Evolutionary conservation across 2,888 invertebrate species (phyloP).

Genomic region (Spilosoma lubricipeda): DNA sequence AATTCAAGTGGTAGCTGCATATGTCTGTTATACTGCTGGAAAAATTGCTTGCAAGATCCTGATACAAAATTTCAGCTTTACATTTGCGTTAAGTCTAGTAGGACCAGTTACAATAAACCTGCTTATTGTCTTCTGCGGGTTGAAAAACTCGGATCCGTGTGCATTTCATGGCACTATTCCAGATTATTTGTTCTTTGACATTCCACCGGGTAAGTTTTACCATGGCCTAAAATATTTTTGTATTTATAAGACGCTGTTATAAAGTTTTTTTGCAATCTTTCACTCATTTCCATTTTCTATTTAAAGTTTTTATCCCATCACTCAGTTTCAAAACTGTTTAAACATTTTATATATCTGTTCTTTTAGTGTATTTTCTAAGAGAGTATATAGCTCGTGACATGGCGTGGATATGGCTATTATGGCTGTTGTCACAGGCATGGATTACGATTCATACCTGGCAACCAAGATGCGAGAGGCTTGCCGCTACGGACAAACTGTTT

Average conservation of each 20-base stretch:
- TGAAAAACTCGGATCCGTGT: conserved; percentile 89
- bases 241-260: not conserved
- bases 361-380: conserved; percentile 77
- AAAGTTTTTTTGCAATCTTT: not conserved
- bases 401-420: conserved; percentile 92
- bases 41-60: conserved; percentile 96
- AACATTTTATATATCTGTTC: conserved; percentile 3
- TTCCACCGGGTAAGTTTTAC: conserved; percentile 86
- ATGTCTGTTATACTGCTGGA: conserved; percentile 88
- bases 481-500: conserved; percentile 94
- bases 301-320: not conserved
- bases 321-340: not conserved
- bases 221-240: not conserved
- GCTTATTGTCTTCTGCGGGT: conserved; percentile 89
- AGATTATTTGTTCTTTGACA: conserved; percentile 94
- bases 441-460: conserved; percentile 95
- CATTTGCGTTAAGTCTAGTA: conserved; percentile 92
- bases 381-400: conserved; percentile 87
- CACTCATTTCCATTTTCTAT: not conserved
- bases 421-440: conserved; percentile 95
- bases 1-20: conserved; percentile 89
- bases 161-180: conserved; percentile 89
- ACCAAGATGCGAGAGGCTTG: conserved; percentile 93
- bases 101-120: conserved; percentile 91
- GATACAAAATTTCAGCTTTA: conserved; percentile 95